These are phyloP conservation scores for Nephila pilipes DNA, from an alignment of 1,140 invertebrate genomes.

Conservation along the genomic window DNA sequence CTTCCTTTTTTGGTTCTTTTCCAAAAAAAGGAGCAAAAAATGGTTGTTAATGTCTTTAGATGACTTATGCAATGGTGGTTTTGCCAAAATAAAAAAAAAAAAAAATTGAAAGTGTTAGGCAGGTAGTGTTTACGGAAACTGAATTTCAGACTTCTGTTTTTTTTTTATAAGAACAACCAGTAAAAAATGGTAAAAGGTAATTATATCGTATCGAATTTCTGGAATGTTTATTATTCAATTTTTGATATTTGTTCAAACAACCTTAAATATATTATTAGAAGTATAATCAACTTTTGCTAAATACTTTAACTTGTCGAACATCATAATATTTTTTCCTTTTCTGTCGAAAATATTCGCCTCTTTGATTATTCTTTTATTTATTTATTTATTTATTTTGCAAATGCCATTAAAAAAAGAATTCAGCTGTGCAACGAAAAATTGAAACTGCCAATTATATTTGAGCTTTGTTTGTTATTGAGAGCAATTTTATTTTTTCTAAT, in stretches of 20 bases:
- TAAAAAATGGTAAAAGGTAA: not conserved
- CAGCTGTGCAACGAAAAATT: not conserved
- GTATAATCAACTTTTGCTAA: not conserved
- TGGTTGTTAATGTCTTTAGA: slow-evolving; percentile 70
- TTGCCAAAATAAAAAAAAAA: not conserved
- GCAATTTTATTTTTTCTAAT: too few relatives aligned
- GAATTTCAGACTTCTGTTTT: not conserved
- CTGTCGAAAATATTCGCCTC: not conserved
- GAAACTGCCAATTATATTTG: too few relatives aligned
- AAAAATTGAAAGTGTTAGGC: not conserved
- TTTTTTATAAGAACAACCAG: not conserved
- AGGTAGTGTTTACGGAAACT: slow-evolving; percentile 41
- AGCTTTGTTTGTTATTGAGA: too few relatives aligned
- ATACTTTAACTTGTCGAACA: too few relatives aligned
- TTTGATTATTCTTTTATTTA: too few relatives aligned
- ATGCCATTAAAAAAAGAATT: not conserved
- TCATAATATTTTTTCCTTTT: not conserved
- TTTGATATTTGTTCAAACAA: not conserved
- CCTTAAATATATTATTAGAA: not conserved
- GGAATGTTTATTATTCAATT: not conserved
- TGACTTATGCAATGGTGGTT: slow-evolving; percentile 47
- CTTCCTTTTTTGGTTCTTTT: not conserved
- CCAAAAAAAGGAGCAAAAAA: slow-evolving; percentile 52
- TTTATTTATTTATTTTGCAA: not conserved
- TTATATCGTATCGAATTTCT: not conserved